Base-by-base conservation (phyloP, 1,140 invertebrate genomes). In the Chymomyza costata region DNA sequence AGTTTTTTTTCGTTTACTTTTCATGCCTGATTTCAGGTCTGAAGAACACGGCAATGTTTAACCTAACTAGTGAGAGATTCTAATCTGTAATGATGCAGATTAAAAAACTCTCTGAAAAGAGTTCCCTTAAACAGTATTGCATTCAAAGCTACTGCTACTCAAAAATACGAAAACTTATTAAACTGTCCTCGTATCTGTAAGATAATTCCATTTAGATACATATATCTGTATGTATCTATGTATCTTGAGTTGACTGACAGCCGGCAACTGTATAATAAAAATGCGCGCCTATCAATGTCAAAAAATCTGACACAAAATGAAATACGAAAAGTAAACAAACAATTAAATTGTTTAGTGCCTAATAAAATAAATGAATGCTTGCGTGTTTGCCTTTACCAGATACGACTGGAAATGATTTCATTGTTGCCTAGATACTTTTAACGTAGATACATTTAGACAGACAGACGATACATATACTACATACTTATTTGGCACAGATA, bases 201-300 rank as follows among this genome's bases (percentile, higher is more conserved):
- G 6, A 44, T 14, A 25, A 7, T 40, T 13, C 39, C 16, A 53
- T 1, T 38, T 13, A 32, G 10, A 43, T 1, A 37, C 13, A 38
- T 16, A 37, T 30, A 39, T 30, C n/a, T 18, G 48, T 15, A 44
- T 31, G 11, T 52, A 21, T 40, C 28, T 16, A 31, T 48, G 43
- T 60, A 21, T 48, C 43, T 44, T 44, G 16, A 38, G 44, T 47
- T 48, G 32, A 34, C 13, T 34, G 32, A 65, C n/a, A 15, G n/a
- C 25, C 28, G 30, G 15, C 21, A 54, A 64, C 76, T 81, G 76
- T 69, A 65, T 74, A 81, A 81, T 81, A 67, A 74, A 82, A 81
- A 66, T 74, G 74, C 69, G 65, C 76, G 65, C 74, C 70, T 81
- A 81, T 81, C 74, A 81, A 74, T 81, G 74, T 81, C 74, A 69